These are phyloP conservation scores for Lytechinus pictus DNA, from an alignment of 35 echinoderm and acorn worm species.

Conservation along the genomic window DNA sequence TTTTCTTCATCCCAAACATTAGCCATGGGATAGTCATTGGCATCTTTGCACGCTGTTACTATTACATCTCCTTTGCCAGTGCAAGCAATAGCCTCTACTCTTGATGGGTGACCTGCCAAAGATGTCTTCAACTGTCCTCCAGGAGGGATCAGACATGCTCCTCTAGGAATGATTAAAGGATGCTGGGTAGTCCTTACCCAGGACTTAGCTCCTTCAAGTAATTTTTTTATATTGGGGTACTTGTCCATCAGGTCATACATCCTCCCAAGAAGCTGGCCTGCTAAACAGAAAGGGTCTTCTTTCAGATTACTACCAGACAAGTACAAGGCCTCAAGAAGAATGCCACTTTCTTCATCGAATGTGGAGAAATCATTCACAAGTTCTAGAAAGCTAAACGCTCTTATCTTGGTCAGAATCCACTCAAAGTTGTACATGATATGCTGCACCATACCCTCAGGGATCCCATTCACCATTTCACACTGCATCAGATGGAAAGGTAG, in stretches of 20 bases:
- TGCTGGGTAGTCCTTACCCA: slow-evolving; percentile 56
- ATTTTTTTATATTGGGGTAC: slow-evolving; percentile 37
- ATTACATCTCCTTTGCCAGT: slow-evolving; percentile 54
- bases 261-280: slow-evolving; percentile 79
- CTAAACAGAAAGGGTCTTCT: slow-evolving; percentile 69
- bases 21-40: slow-evolving; percentile 58
- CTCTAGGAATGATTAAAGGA: slow-evolving; percentile 69
- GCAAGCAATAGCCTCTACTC: slow-evolving; percentile 62
- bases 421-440: slow-evolving; percentile 78
- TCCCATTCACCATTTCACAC: background rate
- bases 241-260: slow-evolving; percentile 57
- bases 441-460: slow-evolving; percentile 50
- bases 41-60: slow-evolving; percentile 73
- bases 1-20: slow-evolving; percentile 78
- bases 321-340: slow-evolving; percentile 67
- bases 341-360: slow-evolving; percentile 52
- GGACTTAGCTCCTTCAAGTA: slow-evolving; percentile 59
- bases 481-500: slow-evolving; percentile 70
- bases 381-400: slow-evolving; percentile 72
- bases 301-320: slow-evolving; percentile 84
- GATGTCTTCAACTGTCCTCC: slow-evolving; percentile 80
- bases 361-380: slow-evolving; percentile 68
- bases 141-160: slow-evolving; percentile 78
- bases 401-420: slow-evolving; percentile 81
- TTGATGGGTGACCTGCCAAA: slow-evolving; percentile 67